These are phyloP conservation scores for Monomorium pharaonis DNA, from an alignment of 1,140 invertebrate species.

Conservation along the genomic window DNA sequence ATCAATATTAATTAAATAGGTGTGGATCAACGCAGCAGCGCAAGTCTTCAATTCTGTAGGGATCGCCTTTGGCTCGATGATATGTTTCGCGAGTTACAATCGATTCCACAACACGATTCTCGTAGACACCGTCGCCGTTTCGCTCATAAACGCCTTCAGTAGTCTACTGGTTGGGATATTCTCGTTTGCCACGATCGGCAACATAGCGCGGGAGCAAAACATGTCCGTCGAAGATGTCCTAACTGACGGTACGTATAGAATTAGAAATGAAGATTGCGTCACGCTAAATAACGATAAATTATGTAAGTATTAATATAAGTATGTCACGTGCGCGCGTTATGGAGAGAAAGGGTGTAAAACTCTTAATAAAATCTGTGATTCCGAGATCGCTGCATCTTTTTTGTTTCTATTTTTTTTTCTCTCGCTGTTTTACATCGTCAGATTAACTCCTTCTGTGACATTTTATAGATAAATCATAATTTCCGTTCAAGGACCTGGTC, in stretches of 20 bases:
- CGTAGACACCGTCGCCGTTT: conserved; percentile 93
- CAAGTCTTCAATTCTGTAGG: conserved; percentile 97
- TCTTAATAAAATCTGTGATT: neutral
- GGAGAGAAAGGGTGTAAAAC: neutral
- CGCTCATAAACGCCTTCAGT: conserved; percentile 92
- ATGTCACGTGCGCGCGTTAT: neutral
- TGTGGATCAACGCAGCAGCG: conserved; percentile 96
- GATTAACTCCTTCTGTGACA: conserved; percentile 74
- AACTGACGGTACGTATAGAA: conserved; percentile 89
- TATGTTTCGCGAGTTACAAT: conserved; percentile 98
- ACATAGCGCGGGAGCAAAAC: conserved; percentile 92
- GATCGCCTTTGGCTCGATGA: conserved; percentile 96
- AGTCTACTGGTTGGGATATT: conserved; percentile 94
- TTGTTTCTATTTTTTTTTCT: conserved; percentile 31
- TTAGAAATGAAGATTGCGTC: conserved; percentile 15
- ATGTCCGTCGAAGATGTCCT: conserved; percentile 92
- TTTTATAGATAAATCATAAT: conserved; percentile 79
- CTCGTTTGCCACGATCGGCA: conserved; percentile 94
- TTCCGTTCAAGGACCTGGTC: conserved; percentile 90
- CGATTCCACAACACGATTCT: conserved; percentile 96
- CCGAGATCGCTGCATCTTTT: conserved; percentile 50
- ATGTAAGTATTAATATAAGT: neutral
- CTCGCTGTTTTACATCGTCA: conserved; percentile 51
- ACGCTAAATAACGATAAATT: conserved; percentile 15
- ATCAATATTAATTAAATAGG: conserved; percentile 81